Base-by-base conservation (phyloP, 2,797 vertebrate genomes). In the Mormyrops boulengeri region DNA sequence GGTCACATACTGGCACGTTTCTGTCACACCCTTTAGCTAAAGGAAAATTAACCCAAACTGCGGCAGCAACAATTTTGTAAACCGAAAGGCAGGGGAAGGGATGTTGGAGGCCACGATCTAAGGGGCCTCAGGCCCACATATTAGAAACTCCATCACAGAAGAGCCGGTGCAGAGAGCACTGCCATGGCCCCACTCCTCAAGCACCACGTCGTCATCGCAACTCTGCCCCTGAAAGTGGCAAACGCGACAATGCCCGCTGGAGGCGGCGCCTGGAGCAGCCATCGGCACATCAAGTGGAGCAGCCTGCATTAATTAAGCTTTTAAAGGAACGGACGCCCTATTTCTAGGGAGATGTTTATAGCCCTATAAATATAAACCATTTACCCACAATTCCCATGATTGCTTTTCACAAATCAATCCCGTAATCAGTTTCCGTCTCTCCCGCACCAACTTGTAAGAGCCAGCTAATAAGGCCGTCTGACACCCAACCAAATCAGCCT, bases 351-450 rank as follows among this genome's bases (percentile, higher is more conserved):
- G 52, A 49, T 88, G 57, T 88, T 88, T 47, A 47, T 22, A 49
- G 38, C 38, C 57, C 55, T 41, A 88, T 44, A 88, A 88, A 88
- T 47, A 88, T 47, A 66, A 88, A 62, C 55, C 87, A 44, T 44
- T 88, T 88, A 38, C 87, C 85, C 38, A 88, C 57, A 88, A 88
- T 88, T 88, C 60, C 87, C 87, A 60, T 49, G 87, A 66, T 88
- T 88, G 87, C 57, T 11, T 88, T 88, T 88, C 87, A 66, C 87
- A 88, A 47, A 66, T 62, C 60, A 88, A 88, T 88, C 57, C 38
- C 60, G 6, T 19, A 66, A 88, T 88, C 87, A 88, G 17, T 26
- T 66, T 49, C 87, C 41, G 22, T 47, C 44, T 26, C 19, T 62
- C 38, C 41, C 2, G 0, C 34, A 38, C n/a, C 60, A 60, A 7